phyloP scores from a whole-genome alignment of 64 coral and sea anemone species.

The Catalaphyllia jardinei region DNA sequence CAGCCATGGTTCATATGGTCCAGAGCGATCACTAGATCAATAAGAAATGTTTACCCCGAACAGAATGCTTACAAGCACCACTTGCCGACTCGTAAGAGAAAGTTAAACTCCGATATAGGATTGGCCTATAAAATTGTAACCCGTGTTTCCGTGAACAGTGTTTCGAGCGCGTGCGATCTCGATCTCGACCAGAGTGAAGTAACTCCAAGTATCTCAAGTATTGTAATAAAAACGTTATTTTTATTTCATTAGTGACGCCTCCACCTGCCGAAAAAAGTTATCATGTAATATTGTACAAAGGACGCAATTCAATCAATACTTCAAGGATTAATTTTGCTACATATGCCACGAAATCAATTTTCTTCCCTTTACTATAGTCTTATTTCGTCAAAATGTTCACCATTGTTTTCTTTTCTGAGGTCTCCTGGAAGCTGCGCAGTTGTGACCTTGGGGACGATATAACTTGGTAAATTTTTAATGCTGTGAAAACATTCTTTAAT shows the following conservation, averaged over 20 bases:
- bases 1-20: no score
- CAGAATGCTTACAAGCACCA: no score
- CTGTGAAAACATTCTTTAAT: slow-evolving; percentile 14
- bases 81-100: no score
- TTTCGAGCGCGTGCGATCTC: no score
- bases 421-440: not conserved
- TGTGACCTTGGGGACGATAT: not conserved
- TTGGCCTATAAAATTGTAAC: no score
- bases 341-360: not conserved
- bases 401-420: no score
- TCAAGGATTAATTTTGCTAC: not conserved
- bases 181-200: no score
- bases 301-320: not conserved
- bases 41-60: no score
- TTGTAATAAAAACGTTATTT: not conserved
- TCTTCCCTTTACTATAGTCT: not conserved
- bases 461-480: not conserved
- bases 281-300: not conserved
- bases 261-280: not conserved
- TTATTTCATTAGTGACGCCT: not conserved
- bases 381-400: no score
- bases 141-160: no score
- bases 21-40: no score
- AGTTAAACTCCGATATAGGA: no score
- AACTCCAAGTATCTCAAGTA: not conserved